Percentiles rank a stretch among this genome's conserved stretches.
phyloP scores from a whole-genome alignment of 2,888 invertebrate species.

The Eristalis pertinax region DNA sequence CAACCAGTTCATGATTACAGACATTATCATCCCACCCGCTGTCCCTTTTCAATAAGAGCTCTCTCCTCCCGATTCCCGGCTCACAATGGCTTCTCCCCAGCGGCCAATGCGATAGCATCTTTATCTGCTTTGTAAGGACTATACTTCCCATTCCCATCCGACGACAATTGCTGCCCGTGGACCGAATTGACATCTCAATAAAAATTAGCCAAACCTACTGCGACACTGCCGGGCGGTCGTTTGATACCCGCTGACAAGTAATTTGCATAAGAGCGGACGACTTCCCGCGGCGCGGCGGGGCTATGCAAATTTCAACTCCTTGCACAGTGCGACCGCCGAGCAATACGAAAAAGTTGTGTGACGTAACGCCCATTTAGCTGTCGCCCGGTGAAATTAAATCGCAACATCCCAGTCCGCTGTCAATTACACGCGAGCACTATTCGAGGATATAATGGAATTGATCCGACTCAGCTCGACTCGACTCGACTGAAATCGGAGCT shows the following conservation, averaged over 20 bases:
- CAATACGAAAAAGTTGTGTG: neutral
- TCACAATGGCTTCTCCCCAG: neutral
- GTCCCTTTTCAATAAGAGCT: neutral
- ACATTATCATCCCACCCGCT: neutral
- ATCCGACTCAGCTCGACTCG: constrained; percentile 36
- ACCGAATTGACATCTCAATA: neutral
- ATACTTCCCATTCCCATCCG: neutral
- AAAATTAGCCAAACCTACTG: neutral
- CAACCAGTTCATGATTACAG: neutral
- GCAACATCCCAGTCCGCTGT: constrained; percentile 44
- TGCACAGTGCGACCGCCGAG: neutral
- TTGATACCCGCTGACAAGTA: neutral
- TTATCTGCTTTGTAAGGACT: neutral
- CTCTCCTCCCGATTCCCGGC: neutral
- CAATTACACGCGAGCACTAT: constrained; percentile 60
- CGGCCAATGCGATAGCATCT: neutral
- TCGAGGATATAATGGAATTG: constrained; percentile 59
- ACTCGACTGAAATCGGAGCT: too few species aligned
- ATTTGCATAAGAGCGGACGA: neutral
- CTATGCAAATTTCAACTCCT: neutral
- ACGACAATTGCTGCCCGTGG: neutral
- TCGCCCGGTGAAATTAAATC: constrained; percentile 51
- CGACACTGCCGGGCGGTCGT: neutral
- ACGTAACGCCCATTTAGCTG: constrained; percentile 37
- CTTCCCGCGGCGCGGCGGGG: neutral